These are phyloP conservation scores for Chlamydotis undulata DNA, from an alignment of 2,113 vertebrate species.

Conservation along the genomic window DNA sequence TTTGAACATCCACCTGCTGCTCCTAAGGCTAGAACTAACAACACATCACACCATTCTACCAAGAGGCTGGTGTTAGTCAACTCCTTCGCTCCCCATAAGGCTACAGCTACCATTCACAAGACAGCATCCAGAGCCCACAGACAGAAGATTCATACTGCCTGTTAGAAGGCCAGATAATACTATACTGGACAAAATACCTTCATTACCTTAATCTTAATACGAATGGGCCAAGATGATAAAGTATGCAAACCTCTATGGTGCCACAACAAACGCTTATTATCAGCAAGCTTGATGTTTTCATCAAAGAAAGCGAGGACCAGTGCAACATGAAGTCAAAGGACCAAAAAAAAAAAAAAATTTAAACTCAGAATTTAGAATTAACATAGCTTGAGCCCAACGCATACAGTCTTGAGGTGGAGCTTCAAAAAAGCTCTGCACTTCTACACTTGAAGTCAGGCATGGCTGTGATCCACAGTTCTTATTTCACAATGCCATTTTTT, in stretches of 20 bases:
- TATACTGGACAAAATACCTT: background rate
- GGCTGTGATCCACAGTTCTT: background rate
- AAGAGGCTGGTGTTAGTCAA: background rate
- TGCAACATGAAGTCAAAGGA: background rate
- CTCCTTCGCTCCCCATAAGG: background rate
- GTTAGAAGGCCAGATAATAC: background rate
- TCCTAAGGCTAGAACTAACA: background rate
- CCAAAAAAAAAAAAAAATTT: background rate
- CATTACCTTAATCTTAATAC: background rate
- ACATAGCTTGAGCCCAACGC: background rate
- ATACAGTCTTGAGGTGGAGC: fast-evolving
- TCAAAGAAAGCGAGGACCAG: background rate
- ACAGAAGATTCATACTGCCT: background rate
- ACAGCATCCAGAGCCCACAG: background rate
- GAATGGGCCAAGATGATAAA: background rate
- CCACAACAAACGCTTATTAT: background rate
- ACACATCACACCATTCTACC: background rate
- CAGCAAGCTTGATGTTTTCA: background rate
- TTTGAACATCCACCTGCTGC: background rate
- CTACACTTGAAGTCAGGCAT: background rate
- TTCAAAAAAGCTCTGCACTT: background rate
- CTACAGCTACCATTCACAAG: background rate
- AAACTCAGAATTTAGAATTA: background rate
- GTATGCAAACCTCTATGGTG: background rate
- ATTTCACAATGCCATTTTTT: background rate